A percentile compares a stretch with the other conserved stretches of the same genome.
phyloP scores from a whole-genome alignment of 1,140 invertebrate genomes.

The Drosophila repletoides region DNA sequence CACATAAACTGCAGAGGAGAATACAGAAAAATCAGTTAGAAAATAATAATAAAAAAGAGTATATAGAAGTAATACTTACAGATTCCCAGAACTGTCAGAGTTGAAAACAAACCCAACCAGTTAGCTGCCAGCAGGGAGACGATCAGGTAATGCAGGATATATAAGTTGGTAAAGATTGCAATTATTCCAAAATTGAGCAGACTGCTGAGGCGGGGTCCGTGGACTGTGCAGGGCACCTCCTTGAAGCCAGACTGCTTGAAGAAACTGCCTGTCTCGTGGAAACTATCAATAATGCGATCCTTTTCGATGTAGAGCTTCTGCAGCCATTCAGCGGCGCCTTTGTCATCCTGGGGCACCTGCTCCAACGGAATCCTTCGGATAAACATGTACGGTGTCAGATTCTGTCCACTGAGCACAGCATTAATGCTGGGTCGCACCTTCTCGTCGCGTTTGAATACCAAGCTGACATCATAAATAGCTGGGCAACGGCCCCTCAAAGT shows the following conservation, averaged over 20 bases:
- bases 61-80: conserved; percentile 86
- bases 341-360: conserved; percentile 90
- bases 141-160: conserved; percentile 87
- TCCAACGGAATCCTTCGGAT: conserved; percentile 91
- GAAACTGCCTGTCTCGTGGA: conserved; percentile 91
- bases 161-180: conserved; percentile 86
- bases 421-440: conserved; percentile 88
- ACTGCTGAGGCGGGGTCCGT: conserved; percentile 86
- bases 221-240: conserved; percentile 84
- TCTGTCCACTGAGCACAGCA: conserved; percentile 90
- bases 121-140: conserved; percentile 88
- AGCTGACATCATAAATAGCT: conserved; percentile 92
- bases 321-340: conserved; percentile 90
- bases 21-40: conserved; percentile 59
- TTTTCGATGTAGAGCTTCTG: conserved; percentile 85
- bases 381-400: conserved; percentile 89
- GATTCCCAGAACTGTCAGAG: conserved; percentile 85
- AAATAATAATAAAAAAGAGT: background rate
- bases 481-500: conserved; percentile 89
- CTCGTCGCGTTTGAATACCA: conserved; percentile 88
- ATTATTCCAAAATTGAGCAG: conserved; percentile 88
- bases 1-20: conserved; percentile 86
- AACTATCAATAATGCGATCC: conserved; percentile 92
- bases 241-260: conserved; percentile 88
- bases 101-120: conserved; percentile 87